Base-by-base conservation (phyloP, 2,888 invertebrate species). In the Andrena dorsata region DNA sequence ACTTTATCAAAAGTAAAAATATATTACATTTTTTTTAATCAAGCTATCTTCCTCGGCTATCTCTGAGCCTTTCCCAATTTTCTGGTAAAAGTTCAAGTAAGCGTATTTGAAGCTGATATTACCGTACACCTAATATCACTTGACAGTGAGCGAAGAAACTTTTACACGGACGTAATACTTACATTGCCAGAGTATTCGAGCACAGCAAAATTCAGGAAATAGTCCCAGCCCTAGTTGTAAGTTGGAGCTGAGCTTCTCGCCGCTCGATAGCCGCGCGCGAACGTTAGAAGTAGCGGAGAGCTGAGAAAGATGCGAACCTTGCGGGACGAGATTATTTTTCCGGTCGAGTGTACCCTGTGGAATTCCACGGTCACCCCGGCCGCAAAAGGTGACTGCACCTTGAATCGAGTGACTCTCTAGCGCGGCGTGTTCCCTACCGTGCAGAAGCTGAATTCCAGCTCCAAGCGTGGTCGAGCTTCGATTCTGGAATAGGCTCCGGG, bases 331-430 rank as follows among this genome's bases (percentile, higher is more conserved):
- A 90, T 90, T 88, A 89, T 88, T 90, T 90, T 88, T 86, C 87
- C 82, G 77, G 76, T 64, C 82, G 89, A 90, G 89, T 89, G 89
- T 90, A 90, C 89, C 84, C 90, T 69, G 83, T 79, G 89, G 89
- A 89, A 89, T 89, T 90, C 89, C 88, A 89, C 86, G 89, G 89
- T 89, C 87, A 90, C 80, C 86, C 84, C 66, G 81, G 80, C 79
- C 78, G 89, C 76, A 90, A 89, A 88, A 91, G 92, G 90, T 90
- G 90, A 92, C 87, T 91, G 90, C 91, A 92, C 90, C 90, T 92
- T 91, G 90, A 90, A 90, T 90, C 88, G 87, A 82, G 76, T 79
- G 56, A 56, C 23, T 23, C 71, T 80, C 66, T 16, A 16, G 70
- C 56, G 61, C 53, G 72, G 64, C 35, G 63, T 56, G 70, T 72